These are phyloP conservation scores for Epinephelus fuscoguttatus DNA, from an alignment of 2,113 vertebrate species.

Conservation along the genomic window DNA sequence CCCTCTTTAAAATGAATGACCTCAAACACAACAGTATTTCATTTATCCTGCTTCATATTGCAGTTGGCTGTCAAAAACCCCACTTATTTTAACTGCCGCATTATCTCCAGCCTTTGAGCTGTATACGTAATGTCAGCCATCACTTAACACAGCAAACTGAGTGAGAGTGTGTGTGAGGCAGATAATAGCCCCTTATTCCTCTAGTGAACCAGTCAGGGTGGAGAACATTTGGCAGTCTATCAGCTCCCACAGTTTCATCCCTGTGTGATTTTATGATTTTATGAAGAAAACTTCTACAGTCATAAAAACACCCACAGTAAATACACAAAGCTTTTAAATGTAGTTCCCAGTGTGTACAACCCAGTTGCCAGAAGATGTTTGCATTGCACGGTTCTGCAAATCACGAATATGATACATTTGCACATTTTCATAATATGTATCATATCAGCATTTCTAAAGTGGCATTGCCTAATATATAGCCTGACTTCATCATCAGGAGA, in stretches of 20 bases:
- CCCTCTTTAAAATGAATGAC: too few species aligned
- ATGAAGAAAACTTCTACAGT: not conserved
- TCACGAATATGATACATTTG: too few species aligned
- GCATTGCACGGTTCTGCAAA: too few species aligned
- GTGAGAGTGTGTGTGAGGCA: not conserved
- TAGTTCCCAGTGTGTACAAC: not conserved
- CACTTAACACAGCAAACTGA: not conserved
- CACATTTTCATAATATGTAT: too few species aligned
- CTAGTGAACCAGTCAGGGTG: not conserved
- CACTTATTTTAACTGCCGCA: not conserved
- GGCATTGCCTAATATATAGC: too few species aligned
- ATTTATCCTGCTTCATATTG: not conserved
- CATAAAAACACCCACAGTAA: not conserved
- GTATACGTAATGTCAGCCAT: not conserved
- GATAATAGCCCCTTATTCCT: not conserved
- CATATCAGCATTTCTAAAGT: too few species aligned
- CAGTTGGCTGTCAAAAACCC: not conserved
- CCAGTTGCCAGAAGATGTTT: too few species aligned
- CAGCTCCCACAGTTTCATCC: not conserved
- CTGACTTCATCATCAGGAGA: too few species aligned
- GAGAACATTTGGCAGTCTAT: not conserved
- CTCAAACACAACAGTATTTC: too few species aligned
- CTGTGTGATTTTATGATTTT: slow-evolving; percentile 2
- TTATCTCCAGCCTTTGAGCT: not conserved
- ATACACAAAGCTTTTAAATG: slow-evolving; percentile 6